Conservation (phyloP, 1,140 invertebrate species). For the Pseudomyrmex concolor region DNA sequence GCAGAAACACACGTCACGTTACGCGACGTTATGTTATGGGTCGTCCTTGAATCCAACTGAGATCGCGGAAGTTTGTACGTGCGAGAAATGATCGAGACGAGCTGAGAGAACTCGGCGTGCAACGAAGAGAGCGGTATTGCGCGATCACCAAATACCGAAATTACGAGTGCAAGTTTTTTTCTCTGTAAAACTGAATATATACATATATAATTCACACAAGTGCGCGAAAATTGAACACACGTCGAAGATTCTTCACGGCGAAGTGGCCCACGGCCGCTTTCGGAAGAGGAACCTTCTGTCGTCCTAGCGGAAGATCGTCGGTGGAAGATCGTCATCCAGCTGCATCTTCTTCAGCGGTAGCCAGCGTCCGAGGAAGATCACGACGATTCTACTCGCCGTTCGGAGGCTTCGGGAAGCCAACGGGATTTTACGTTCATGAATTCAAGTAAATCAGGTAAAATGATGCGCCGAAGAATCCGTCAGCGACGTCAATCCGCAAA, state of each 20-base stretch:
- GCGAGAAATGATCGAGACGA: conserved; percentile 9
- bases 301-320: conserved; percentile 61
- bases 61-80: no score
- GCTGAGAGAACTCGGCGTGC: neutral
- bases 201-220: conserved; percentile 30
- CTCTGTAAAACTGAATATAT: neutral
- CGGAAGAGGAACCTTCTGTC: neutral
- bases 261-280: conserved; percentile 6
- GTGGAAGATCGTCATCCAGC: conserved; percentile 60
- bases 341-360: conserved; percentile 15
- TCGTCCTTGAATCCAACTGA: no score
- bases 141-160: neutral
- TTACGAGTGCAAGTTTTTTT: conserved; percentile 51
- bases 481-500: conserved; percentile 16
- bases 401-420: conserved; percentile 69
- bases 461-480: conserved; percentile 61
- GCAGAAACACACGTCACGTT: no score
- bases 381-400: conserved; percentile 60
- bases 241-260: conserved; percentile 26
- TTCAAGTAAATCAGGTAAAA: conserved; percentile 82
- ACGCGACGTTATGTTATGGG: no score
- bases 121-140: neutral
- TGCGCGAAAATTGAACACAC: conserved; percentile 56
- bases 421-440: conserved; percentile 82
- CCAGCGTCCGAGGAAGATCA: conserved; percentile 64